Conservation (phyloP, 2,113 vertebrate species). For the Hiodon tergisus region DNA sequence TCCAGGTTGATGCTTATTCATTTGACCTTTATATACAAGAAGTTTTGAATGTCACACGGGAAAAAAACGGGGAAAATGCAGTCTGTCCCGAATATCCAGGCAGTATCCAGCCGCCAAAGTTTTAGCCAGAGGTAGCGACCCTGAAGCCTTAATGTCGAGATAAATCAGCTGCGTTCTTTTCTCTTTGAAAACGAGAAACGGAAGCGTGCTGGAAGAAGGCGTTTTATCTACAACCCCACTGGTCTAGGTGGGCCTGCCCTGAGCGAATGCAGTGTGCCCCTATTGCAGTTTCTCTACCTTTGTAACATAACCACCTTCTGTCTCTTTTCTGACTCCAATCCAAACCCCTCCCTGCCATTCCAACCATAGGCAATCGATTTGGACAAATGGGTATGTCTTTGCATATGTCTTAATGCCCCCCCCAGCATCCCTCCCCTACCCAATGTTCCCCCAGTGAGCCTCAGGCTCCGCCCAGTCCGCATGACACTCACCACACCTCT, state of each 20-base stretch:
- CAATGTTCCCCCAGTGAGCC: conserved; percentile 38
- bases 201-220: too few relatives aligned
- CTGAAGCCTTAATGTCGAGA: not conserved
- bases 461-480: conserved; percentile 25
- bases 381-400: conserved; percentile 73
- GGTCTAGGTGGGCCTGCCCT: not conserved
- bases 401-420: conserved; percentile 40
- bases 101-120: too few relatives aligned
- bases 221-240: too few relatives aligned
- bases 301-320: conserved; percentile 37
- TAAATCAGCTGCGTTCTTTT: not conserved
- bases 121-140: too few relatives aligned
- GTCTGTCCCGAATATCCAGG: not conserved
- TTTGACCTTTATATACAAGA: not conserved
- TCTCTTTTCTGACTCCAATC: conserved; percentile 40
- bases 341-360: conserved; percentile 49
- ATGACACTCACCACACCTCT: too few relatives aligned
- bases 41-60: not conserved
- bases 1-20: not conserved
- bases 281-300: not conserved
- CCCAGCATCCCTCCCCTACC: conserved; percentile 42
- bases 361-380: conserved; percentile 69
- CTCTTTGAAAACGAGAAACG: too few relatives aligned
- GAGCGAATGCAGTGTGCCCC: not conserved
- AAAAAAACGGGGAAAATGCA: not conserved